These are phyloP conservation scores for Cotesia glomerata DNA, from an alignment of 1,140 invertebrate genomes.

Conservation along the genomic window DNA sequence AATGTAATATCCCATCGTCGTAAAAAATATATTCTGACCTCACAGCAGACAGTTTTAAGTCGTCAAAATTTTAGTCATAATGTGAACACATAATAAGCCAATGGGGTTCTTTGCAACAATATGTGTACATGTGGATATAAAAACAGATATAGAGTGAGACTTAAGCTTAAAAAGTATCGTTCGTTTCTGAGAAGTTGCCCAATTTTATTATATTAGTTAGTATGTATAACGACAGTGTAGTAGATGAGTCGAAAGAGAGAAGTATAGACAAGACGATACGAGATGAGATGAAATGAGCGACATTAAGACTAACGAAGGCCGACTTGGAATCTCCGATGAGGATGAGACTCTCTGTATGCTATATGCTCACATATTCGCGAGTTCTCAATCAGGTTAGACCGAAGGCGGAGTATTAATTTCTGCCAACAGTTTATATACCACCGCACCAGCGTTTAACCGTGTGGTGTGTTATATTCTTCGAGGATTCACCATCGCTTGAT, in stretches of 20 bases:
- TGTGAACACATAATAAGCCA: neutral
- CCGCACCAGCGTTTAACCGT: conserved; percentile 27
- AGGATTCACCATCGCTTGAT: conserved; percentile 42
- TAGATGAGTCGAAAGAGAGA: too few species aligned
- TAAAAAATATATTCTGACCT: conserved; percentile 6
- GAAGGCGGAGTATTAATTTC: conserved; percentile 52
- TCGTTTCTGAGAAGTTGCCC: conserved; percentile 22
- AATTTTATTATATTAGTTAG: conserved; percentile 15
- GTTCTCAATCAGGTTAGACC: conserved; percentile 27
- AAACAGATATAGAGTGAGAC: neutral
- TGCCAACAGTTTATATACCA: conserved; percentile 22
- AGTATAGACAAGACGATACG: too few species aligned
- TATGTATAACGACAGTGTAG: neutral
- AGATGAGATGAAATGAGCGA: conserved; percentile 25
- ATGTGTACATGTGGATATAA: conserved; percentile 1
- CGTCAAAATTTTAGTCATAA: conserved; percentile 16
- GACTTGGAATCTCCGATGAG: conserved; percentile 19
- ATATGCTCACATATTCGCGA: conserved; percentile 1
- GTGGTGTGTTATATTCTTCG: conserved; percentile 40
- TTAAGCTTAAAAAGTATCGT: conserved; percentile 7
- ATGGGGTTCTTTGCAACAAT: neutral
- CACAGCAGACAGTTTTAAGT: neutral
- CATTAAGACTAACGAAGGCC: conserved; percentile 49
- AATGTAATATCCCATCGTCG: neutral
- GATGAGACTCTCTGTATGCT: too few species aligned